phyloP scores from a whole-genome alignment of 2,113 vertebrate genomes.

The Mellivora capensis region DNA sequence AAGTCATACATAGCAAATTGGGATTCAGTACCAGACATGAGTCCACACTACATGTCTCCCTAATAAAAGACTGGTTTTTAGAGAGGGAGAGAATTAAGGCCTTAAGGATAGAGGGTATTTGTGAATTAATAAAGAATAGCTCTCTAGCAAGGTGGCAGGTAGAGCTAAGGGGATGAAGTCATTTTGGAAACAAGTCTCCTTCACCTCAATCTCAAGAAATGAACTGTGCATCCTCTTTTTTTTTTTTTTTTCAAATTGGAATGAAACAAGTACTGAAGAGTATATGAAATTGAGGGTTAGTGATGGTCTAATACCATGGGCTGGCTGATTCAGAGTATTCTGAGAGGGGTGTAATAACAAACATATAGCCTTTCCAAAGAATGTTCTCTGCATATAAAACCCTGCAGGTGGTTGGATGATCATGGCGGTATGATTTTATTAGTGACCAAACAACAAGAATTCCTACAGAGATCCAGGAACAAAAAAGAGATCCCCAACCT shows the following conservation, averaged over 20 bases:
- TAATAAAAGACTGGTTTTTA: background rate
- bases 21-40: background rate
- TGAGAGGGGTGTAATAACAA: background rate
- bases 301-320: background rate
- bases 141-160: background rate
- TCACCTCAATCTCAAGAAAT: background rate
- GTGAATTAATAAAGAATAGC: background rate
- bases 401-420: background rate
- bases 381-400: background rate
- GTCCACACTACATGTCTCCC: background rate
- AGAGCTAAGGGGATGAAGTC: background rate
- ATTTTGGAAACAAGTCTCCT: background rate
- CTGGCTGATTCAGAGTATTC: background rate
- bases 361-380: background rate
- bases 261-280: background rate
- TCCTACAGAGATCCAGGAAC: background rate
- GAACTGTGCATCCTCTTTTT: background rate
- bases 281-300: background rate
- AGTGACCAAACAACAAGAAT: slow-evolving; percentile 8
- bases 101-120: background rate
- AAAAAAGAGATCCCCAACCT: background rate
- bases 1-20: background rate
- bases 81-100: background rate
- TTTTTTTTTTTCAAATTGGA: background rate
- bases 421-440: background rate